A percentile compares a stretch with the other conserved stretches of the same genome.
Evolutionary conservation across 2,113 vertebrate species (phyloP).

Genomic region (Cavia porcellus): DNA sequence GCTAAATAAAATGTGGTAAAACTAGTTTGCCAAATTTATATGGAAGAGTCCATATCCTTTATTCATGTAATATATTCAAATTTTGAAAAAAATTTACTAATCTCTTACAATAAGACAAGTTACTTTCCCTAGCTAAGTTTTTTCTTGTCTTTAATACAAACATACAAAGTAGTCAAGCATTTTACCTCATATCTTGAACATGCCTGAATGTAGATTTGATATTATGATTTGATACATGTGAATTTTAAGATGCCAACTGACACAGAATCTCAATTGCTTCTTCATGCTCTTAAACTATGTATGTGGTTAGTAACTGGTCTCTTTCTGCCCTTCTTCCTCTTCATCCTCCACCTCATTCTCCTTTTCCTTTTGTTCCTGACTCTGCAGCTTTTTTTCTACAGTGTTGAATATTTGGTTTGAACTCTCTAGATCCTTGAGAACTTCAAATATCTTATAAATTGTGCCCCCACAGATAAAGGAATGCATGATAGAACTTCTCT

Average conservation of each 20-base stretch:
- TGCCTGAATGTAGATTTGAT: neutral
- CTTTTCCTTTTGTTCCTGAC: neutral
- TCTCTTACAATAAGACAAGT: neutral
- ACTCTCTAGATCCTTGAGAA: neutral
- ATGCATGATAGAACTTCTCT: neutral
- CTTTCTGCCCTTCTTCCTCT: neutral
- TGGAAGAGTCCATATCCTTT: neutral
- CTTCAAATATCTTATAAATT: constrained; percentile 9
- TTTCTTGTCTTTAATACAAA: neutral
- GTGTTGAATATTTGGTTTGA: constrained; percentile 29
- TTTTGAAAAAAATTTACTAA: constrained; percentile 24
- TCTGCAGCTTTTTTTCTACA: neutral
- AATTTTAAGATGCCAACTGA: neutral
- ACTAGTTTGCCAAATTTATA: neutral
- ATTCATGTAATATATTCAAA: neutral
- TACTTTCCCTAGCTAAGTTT: neutral
- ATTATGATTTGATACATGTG: neutral
- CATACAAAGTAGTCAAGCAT: neutral
- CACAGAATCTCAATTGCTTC: neutral
- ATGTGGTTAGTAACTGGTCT: neutral
- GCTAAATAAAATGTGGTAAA: neutral
- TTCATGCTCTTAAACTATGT: neutral
- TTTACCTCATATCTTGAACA: neutral
- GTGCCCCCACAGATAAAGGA: neutral
- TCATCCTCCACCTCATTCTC: neutral